These are phyloP conservation scores for Tigriopus japonicus DNA, from an alignment of 1,140 invertebrate species.

Conservation along the genomic window DNA sequence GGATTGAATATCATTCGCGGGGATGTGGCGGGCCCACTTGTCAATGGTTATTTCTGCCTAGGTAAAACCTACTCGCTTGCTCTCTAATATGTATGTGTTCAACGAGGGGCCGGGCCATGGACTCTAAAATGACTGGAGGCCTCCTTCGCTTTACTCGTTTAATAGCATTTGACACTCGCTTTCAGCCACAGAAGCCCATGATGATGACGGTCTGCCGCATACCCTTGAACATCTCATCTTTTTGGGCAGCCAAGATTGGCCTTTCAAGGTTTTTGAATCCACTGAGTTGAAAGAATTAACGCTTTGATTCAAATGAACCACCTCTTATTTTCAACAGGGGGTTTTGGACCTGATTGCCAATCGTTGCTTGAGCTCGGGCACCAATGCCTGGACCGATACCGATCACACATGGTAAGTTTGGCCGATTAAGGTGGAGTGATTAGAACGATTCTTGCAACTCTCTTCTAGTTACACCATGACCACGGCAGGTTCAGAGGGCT, in stretches of 20 bases:
- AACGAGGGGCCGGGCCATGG: too few species aligned
- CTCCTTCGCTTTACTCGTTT: too few species aligned
- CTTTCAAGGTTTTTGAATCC: conserved; percentile 27
- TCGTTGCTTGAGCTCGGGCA: conserved; percentile 67
- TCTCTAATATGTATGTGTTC: conserved; percentile 12
- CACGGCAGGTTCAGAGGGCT: conserved; percentile 66
- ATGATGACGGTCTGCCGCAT: conserved; percentile 79
- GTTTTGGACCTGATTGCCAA: conserved; percentile 71
- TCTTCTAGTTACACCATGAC: conserved; percentile 47
- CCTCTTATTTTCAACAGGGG: conserved; percentile 30
- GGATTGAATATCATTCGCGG: background rate
- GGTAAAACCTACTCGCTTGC: conserved; percentile 35
- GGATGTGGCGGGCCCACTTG: conserved; percentile 65
- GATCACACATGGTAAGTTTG: conserved; percentile 35
- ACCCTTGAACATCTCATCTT: conserved; percentile 82
- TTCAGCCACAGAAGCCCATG: conserved; percentile 67
- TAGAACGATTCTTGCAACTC: too few species aligned
- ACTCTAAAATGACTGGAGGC: too few species aligned
- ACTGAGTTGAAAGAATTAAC: too few species aligned
- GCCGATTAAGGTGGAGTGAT: too few species aligned
- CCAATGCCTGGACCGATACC: conserved; percentile 55
- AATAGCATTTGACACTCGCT: too few species aligned
- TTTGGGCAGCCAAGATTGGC: conserved; percentile 70
- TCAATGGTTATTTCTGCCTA: conserved; percentile 63
- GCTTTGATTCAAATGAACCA: too few species aligned